phyloP scores from a whole-genome alignment of 2,888 invertebrate genomes.

The Molorchus minor region DNA sequence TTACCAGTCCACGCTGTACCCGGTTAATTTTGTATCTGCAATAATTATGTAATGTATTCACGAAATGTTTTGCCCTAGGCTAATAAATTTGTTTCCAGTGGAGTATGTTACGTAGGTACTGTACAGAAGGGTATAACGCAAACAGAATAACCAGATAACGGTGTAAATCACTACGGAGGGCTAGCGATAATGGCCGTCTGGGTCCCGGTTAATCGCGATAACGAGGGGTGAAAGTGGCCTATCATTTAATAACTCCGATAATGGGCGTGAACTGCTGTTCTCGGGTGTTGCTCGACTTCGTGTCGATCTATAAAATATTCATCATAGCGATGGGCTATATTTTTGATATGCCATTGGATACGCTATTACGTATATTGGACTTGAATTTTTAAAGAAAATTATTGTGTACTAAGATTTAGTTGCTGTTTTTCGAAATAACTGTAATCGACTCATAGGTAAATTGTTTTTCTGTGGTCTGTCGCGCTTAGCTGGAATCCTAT shows the following conservation, averaged over 20 bases:
- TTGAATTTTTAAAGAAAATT: constrained; percentile 7
- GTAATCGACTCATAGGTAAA: too few relatives aligned
- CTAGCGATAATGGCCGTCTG: constrained; percentile 43
- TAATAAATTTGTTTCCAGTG: too few relatives aligned
- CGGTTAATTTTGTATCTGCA: too few relatives aligned
- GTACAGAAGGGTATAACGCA: not conserved
- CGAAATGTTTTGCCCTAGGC: too few relatives aligned
- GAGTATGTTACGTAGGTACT: not conserved
- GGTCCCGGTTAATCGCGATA: constrained; percentile 44
- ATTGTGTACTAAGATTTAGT: not conserved
- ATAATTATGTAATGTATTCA: too few relatives aligned
- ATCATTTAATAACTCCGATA: constrained; percentile 47
- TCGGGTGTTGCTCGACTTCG: constrained; percentile 34
- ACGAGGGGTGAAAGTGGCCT: constrained; percentile 46
- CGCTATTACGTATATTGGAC: not conserved
- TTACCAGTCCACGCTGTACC: too few relatives aligned
- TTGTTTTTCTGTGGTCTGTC: too few relatives aligned
- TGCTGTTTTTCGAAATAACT: constrained; percentile 2
- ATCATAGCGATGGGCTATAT: constrained; percentile 9
- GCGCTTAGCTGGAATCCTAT: too few relatives aligned
- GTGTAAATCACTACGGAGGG: constrained; percentile 12
- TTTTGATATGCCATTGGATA: constrained; percentile 3
- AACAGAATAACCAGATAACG: constrained; percentile 10
- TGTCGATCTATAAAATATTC: constrained; percentile 33
- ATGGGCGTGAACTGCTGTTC: constrained; percentile 38